These are phyloP conservation scores for Tachypleus tridentatus DNA, from an alignment of 1,140 invertebrate genomes.

Conservation along the genomic window DNA sequence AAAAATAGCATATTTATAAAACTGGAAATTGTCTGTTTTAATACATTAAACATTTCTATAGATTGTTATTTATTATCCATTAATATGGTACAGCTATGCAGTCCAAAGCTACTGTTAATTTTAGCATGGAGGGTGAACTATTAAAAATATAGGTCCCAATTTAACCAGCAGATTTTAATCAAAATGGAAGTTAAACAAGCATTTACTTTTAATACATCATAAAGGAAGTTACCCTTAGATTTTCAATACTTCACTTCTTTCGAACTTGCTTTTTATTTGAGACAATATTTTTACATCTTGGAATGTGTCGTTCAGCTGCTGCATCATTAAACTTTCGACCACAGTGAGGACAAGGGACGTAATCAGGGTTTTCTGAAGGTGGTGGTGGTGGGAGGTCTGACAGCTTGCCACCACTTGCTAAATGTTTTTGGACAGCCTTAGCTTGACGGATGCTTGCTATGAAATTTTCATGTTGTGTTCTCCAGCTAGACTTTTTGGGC, in stretches of 20 bases:
- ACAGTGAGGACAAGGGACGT: conserved; percentile 61
- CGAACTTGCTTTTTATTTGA: conserved; percentile 14
- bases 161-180: too few relatives aligned
- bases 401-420: conserved; percentile 72
- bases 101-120: too few relatives aligned
- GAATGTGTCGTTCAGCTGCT: conserved; percentile 79
- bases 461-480: conserved; percentile 45
- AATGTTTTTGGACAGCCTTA: conserved; percentile 64
- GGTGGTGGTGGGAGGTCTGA: conserved; percentile 82
- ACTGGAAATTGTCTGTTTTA: too few relatives aligned
- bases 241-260: background rate
- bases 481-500: conserved; percentile 37
- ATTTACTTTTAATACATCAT: too few relatives aligned
- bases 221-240: too few relatives aligned
- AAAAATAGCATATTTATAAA: too few relatives aligned
- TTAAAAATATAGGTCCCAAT: too few relatives aligned
- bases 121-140: too few relatives aligned
- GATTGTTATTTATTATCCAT: too few relatives aligned
- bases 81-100: too few relatives aligned
- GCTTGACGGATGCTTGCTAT: conserved; percentile 54
- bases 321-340: conserved; percentile 66
- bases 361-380: conserved; percentile 39
- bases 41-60: too few relatives aligned
- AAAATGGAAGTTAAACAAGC: too few relatives aligned
- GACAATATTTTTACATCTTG: conserved; percentile 53